Base-by-base conservation (phyloP, 2,888 invertebrate species). In the Amiota minor region DNA sequence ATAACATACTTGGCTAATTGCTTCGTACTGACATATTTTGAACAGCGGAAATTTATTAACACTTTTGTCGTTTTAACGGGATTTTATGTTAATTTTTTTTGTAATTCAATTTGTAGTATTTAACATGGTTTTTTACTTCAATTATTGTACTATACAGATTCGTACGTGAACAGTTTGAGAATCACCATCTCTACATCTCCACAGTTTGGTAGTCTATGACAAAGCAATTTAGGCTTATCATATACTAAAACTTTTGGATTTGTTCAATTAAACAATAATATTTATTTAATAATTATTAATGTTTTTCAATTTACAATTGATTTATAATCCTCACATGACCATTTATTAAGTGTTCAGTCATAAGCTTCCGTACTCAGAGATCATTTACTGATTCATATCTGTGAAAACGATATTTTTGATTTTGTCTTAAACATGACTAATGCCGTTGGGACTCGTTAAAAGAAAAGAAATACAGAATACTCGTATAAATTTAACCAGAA, bases 401-500 rank as follows among this genome's bases (percentile, higher is more conserved):
- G 45, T 16, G 14, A 46, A 59, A 56, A 50, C 46, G 35, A 35
- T 35, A 35, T 35, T 35, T 35, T 35, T 35, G 35, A 8, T 62
- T 45, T 45, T 12, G 35, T 4, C 16, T 45, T 45, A 45, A 35
- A 9, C 11, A 62, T 77, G 82, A 78, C 75, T 82, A 80, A 81
- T 80, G 78, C 23, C 14, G 75, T 76, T 18, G 18, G 81, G 76
- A 82, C 84, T 82, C 78, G n/a, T 65, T 73, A 56, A 16, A 56
- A 45, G 6, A n/a, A 56, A 47, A 70, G 45, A 70, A 70, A 56
- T n/a, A 59, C 49, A 70, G 20, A 16, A 45, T 35, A 35, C 35
- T 35, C 6, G n/a, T n/a, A n/a, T 6, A 35, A 35, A 35, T 35
- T 35, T 35, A 35, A 35, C 35, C 35, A 35, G 35, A 78, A 81